A percentile compares a stretch with the other conserved stretches of the same genome.
Conservation (phyloP, 2,888 invertebrate species). For the Quadroppia sp. region DNA sequence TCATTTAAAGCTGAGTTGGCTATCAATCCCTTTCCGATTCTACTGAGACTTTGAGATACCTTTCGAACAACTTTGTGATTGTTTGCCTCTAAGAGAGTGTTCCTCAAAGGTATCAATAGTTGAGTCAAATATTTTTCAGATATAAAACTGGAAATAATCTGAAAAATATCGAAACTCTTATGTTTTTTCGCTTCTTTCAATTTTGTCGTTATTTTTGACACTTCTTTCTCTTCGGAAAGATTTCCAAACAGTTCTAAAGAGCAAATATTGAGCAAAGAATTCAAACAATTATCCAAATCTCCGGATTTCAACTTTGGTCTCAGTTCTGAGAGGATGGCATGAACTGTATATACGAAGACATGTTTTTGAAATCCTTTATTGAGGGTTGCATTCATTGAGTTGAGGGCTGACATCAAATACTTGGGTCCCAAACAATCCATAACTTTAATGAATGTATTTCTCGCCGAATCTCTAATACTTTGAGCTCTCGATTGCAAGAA, state of each 20-base stretch:
- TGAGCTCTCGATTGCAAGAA: slow-evolving; percentile 83
- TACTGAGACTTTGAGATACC: slow-evolving; percentile 72
- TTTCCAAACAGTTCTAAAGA: slow-evolving; percentile 74
- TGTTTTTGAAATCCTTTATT: slow-evolving; percentile 89
- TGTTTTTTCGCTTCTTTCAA: slow-evolving; percentile 59
- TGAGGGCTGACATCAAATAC: slow-evolving; percentile 70
- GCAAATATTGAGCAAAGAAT: slow-evolving; percentile 66
- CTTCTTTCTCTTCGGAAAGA: slow-evolving; percentile 85
- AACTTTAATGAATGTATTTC: slow-evolving; percentile 88
- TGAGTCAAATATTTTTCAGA: slow-evolving; percentile 70
- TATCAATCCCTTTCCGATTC: slow-evolving; percentile 73
- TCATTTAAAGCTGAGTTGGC: slow-evolving; percentile 71
- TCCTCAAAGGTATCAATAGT: slow-evolving; percentile 74
- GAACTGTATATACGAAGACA: slow-evolving; percentile 81
- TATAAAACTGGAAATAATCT: slow-evolving; percentile 73
- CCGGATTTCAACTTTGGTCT: slow-evolving; percentile 66
- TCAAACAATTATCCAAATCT: slow-evolving; percentile 73
- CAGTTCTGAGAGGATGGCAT: slow-evolving; percentile 71
- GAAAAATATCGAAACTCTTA: slow-evolving; percentile 79
- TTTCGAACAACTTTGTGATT: slow-evolving; percentile 75
- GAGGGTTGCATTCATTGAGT: slow-evolving; percentile 73
- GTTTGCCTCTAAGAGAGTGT: slow-evolving; percentile 66
- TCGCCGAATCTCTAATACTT: slow-evolving; percentile 75
- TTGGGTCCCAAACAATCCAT: slow-evolving; percentile 76
- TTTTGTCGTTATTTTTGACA: slow-evolving; percentile 73